Percentiles rank a stretch among this genome's conserved stretches.
Evolutionary conservation across 2,888 invertebrate species (phyloP).

Genomic region (Rhamphomyia laevipes): DNA sequence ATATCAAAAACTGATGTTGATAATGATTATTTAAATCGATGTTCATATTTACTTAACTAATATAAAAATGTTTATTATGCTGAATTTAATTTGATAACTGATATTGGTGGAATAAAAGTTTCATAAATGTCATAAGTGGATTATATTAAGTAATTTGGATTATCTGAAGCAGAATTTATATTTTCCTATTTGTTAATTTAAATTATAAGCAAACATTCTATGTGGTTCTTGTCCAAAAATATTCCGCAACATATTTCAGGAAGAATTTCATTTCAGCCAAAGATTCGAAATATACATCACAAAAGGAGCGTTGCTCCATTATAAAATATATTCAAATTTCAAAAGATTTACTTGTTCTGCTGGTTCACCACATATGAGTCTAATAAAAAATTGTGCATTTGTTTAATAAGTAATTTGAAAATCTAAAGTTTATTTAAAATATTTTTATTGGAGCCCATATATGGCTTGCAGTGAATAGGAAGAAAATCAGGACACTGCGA

Average conservation of each 20-base stretch:
- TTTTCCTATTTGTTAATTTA: background rate
- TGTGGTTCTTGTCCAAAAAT: background rate
- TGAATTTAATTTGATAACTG: background rate
- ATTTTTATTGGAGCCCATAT: too few relatives aligned
- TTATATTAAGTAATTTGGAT: too few relatives aligned
- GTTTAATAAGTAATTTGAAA: too few relatives aligned
- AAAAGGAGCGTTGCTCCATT: conserved; percentile 3
- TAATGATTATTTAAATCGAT: background rate
- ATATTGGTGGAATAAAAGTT: background rate
- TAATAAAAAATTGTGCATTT: conserved; percentile 5
- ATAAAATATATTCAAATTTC: conserved; percentile 5
- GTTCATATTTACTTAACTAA: background rate
- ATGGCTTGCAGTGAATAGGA: too few relatives aligned
- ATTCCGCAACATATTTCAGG: background rate
- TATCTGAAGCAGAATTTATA: too few relatives aligned
- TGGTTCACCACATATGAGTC: conserved; percentile 6
- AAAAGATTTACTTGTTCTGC: conserved; percentile 3
- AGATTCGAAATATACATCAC: background rate
- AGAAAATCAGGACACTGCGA: too few relatives aligned
- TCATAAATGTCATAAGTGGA: background rate
- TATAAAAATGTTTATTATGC: background rate
- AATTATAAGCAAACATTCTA: background rate
- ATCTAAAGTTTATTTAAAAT: too few relatives aligned
- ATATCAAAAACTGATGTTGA: background rate
- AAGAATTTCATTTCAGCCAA: background rate